phyloP scores from a whole-genome alignment of 2,888 invertebrate genomes.

The Cetonia aurata region DNA sequence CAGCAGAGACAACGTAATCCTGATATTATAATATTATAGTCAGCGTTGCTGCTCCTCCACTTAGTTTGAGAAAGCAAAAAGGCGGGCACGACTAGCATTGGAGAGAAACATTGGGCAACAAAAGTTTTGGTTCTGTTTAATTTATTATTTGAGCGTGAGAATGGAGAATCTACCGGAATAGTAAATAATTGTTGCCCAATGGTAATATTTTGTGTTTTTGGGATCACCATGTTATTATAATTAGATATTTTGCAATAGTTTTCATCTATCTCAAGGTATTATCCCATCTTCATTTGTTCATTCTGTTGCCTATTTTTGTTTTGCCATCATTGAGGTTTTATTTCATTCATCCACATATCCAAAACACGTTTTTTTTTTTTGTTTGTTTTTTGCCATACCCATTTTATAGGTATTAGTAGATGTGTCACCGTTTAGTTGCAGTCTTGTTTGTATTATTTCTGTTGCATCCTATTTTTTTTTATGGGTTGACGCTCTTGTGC shows the following conservation, averaged over 20 bases:
- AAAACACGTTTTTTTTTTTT: neutral
- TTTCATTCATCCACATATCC: constrained; percentile 1
- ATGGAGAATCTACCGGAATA: neutral
- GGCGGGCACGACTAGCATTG: neutral
- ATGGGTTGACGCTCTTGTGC: constrained; percentile 1
- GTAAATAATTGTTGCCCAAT: constrained; percentile 27
- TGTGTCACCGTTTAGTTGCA: constrained; percentile 21
- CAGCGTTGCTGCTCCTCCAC: neutral
- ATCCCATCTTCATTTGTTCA: constrained; percentile 25
- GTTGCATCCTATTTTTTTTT: constrained; percentile 18
- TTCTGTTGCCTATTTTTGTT: constrained; percentile 9
- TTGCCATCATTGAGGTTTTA: constrained; percentile 10
- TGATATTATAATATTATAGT: constrained; percentile 5
- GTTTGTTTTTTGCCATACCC: neutral
- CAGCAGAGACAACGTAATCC: neutral
- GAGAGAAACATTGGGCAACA: constrained; percentile 26
- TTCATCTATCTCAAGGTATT: neutral
- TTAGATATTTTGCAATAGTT: constrained; percentile 19
- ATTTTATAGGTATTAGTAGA: constrained; percentile 2
- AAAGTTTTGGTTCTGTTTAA: neutral
- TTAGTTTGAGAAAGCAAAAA: neutral
- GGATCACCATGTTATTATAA: constrained; percentile 12
- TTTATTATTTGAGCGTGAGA: neutral
- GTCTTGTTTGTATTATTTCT: constrained; percentile 1
- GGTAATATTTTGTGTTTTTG: constrained; percentile 8